phyloP scores from a whole-genome alignment of 2,113 vertebrate species.

The Daubentonia madagascariensis region DNA sequence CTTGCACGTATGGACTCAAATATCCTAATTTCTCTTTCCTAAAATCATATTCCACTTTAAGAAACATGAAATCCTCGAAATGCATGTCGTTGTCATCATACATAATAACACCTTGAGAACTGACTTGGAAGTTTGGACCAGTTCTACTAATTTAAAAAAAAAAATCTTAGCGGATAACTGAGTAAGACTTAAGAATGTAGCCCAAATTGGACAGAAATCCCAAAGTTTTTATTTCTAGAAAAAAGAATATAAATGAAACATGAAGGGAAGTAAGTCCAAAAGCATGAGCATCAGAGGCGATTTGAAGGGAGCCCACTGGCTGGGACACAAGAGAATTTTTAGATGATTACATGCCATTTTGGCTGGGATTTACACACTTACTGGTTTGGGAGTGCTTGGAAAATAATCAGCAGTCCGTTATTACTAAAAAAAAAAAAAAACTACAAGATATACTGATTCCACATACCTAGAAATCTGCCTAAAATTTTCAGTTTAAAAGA shows the following conservation, averaged over 20 bases:
- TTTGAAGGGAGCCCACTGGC: background rate
- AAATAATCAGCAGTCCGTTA: background rate
- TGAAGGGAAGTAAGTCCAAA: background rate
- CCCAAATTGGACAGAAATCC: background rate
- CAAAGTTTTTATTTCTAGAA: background rate
- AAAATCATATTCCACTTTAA: background rate
- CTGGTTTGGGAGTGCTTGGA: background rate
- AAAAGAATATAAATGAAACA: background rate
- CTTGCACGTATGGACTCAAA: background rate
- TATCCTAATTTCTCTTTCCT: background rate
- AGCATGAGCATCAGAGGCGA: background rate
- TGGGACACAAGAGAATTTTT: background rate
- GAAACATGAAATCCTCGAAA: background rate
- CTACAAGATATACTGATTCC: background rate
- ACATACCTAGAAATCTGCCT: background rate
- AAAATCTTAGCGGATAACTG: background rate
- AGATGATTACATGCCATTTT: background rate
- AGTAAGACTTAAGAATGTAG: background rate
- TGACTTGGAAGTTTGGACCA: background rate
- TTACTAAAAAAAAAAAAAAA: constrained; percentile 9
- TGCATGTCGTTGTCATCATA: background rate
- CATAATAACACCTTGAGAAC: background rate
- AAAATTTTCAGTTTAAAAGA: background rate
- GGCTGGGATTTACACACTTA: background rate
- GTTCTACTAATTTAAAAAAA: background rate